Evolutionary conservation across 1,140 invertebrate genomes (phyloP).

Genomic region (Temnothorax curvispinosus): DNA sequence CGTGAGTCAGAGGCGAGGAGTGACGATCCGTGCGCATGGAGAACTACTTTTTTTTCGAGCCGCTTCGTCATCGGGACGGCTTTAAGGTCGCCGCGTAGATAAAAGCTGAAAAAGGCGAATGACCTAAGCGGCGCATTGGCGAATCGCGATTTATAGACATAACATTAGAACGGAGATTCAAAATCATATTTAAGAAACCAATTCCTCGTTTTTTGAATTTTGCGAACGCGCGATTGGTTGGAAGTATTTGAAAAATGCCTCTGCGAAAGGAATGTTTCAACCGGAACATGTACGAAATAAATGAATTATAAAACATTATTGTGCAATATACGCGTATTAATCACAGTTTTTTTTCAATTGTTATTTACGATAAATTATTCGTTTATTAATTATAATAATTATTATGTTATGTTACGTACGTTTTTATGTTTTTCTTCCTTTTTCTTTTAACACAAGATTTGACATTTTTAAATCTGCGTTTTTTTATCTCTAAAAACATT

Average conservation of each 20-base stretch:
- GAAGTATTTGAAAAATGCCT: not conserved
- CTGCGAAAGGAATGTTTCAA: too few species aligned
- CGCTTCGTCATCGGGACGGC: constrained; percentile 11
- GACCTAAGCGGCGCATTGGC: not conserved
- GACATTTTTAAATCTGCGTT: not conserved
- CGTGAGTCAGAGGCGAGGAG: constrained; percentile 48
- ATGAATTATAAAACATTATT: too few species aligned
- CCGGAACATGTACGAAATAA: too few species aligned
- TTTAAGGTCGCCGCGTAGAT: constrained; percentile 8
- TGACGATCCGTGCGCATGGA: not conserved
- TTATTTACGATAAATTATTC: too few species aligned
- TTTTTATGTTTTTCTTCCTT: too few species aligned
- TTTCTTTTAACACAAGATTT: too few species aligned
- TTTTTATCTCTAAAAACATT: not conserved
- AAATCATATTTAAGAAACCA: not conserved
- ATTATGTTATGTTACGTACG: too few species aligned
- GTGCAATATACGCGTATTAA: too few species aligned
- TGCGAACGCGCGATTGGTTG: not conserved
- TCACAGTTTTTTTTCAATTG: too few species aligned
- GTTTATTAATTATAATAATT: too few species aligned
- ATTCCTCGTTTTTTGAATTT: not conserved
- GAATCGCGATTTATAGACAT: not conserved
- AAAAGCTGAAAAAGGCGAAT: constrained; percentile 31
- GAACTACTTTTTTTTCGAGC: constrained; percentile 39
- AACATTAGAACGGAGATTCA: not conserved